A percentile compares a stretch with the other conserved stretches of the same genome.
Conservation (phyloP, 2,888 invertebrate genomes). For the Amphipoea oculea region DNA sequence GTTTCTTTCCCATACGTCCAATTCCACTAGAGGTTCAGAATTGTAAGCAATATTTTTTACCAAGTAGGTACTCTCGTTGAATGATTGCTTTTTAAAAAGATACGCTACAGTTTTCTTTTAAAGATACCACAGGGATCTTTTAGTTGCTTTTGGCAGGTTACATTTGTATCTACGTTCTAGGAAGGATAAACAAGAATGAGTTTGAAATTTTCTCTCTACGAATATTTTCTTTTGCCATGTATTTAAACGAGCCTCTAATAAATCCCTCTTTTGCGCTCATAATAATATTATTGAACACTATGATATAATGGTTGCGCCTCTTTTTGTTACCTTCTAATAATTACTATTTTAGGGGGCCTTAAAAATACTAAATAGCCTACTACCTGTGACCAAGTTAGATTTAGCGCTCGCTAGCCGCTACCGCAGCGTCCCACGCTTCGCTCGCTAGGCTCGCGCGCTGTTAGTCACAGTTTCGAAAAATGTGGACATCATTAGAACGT, state of each 20-base stretch:
- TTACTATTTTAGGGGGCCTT: neutral
- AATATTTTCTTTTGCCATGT: neutral
- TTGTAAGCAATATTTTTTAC: conserved; percentile 70
- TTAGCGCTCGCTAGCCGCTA: neutral
- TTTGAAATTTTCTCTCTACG: neutral
- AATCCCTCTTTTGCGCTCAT: too few relatives aligned
- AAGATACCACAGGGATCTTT: conserved; percentile 33
- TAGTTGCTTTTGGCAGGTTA: conserved; percentile 20
- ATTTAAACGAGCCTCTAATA: neutral
- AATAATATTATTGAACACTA: neutral
- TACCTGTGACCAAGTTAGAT: neutral
- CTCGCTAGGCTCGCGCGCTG: neutral
- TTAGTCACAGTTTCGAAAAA: neutral
- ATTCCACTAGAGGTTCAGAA: conserved; percentile 59
- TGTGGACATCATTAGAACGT: neutral
- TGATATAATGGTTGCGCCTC: neutral
- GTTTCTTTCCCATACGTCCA: conserved; percentile 62
- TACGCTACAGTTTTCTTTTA: conserved; percentile 45
- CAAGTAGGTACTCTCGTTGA: conserved; percentile 55
- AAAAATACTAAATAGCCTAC: neutral
- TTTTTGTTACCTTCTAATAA: neutral
- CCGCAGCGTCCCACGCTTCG: neutral
- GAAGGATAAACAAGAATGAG: neutral
- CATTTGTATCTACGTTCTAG: neutral
- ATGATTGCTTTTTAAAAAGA: conserved; percentile 69